Evolutionary conservation across 2,888 invertebrate species (phyloP).

Genomic region (Drepana falcataria): DNA sequence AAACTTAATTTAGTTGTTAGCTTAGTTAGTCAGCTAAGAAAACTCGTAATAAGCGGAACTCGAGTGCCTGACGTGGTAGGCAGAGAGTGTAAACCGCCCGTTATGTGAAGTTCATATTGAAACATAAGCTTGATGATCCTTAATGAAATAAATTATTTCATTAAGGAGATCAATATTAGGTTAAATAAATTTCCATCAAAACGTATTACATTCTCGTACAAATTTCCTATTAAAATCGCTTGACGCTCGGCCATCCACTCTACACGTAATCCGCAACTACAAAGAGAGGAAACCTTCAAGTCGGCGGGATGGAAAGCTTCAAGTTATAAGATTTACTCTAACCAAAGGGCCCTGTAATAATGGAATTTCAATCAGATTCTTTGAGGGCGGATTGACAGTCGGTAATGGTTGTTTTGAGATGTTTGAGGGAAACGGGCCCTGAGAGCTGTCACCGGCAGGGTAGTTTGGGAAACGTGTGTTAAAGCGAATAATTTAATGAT

Average conservation of each 20-base stretch:
- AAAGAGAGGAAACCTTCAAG: conserved; percentile 44
- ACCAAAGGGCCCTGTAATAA: conserved; percentile 64
- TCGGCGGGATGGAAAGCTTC: conserved; percentile 52
- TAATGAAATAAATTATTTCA: no score
- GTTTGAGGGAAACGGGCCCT: not conserved
- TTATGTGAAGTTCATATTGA: no score
- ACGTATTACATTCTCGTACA: not conserved
- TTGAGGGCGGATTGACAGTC: conserved; percentile 14
- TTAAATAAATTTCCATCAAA: not conserved
- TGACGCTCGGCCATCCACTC: conserved; percentile 23
- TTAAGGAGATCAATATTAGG: no score
- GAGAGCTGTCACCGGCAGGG: not conserved
- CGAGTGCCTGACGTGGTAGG: no score
- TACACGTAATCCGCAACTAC: conserved; percentile 48
- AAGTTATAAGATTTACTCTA: conserved; percentile 62
- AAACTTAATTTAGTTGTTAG: no score
- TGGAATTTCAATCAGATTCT: conserved; percentile 73
- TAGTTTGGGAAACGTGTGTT: not conserved
- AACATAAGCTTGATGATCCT: no score
- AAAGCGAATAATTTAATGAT: not conserved
- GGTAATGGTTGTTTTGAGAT: conserved; percentile 12
- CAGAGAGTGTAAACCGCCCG: no score
- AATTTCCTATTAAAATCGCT: not conserved
- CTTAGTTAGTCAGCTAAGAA: no score
- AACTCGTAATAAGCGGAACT: no score